Evolutionary conservation across 2,113 vertebrate species (phyloP).

Genomic region (Macaca fascicularis): T2T-MFA8v1.1 NC_088375.1:68577001-68577500

Average conservation of each 20-base stretch:
- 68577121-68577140: slow-evolving; percentile 55
- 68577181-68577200: not conserved
- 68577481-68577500: not conserved
- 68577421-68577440: not conserved
- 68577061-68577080: slow-evolving; percentile 29
- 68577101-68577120: slow-evolving; percentile 68
- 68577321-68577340: slow-evolving; percentile 12
- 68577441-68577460: not conserved
- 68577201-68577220: not conserved
- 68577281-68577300: slow-evolving; percentile 67
- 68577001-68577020: slow-evolving; percentile 68
- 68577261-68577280: slow-evolving; percentile 32
- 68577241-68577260: slow-evolving; percentile 58
- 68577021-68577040: slow-evolving; percentile 67
- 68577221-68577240: slow-evolving; percentile 36
- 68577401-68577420: not conserved
- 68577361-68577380: slow-evolving; percentile 5
- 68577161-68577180: slow-evolving; percentile 45
- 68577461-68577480: not conserved
- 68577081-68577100: slow-evolving; percentile 57
- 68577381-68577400: not conserved
- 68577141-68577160: slow-evolving; percentile 16
- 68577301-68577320: not conserved
- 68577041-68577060: slow-evolving; percentile 41
- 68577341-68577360: slow-evolving; percentile 13